Base-by-base conservation (phyloP, 2,797 vertebrate genomes). In the Buceros bicornis region DNA sequence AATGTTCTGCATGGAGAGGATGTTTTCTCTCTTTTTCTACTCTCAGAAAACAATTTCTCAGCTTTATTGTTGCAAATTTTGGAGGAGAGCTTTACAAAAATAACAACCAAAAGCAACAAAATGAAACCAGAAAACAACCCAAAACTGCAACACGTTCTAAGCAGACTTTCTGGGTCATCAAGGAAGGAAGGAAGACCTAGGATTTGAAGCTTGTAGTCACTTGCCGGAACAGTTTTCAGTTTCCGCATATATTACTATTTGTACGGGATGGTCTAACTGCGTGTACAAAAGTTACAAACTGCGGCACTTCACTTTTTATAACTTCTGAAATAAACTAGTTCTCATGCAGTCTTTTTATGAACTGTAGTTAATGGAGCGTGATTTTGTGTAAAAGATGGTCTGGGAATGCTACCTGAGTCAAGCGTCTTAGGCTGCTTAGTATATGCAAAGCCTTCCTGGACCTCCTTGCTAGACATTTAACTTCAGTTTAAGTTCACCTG, bases 21-120 rank as follows among this genome's bases (percentile, higher is more conserved):
- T 64, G 31, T 67, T 93, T 89, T 90, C 43, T 89, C n/a, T 89
- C 8, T 45, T 79, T 65, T 61, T 53, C 16, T 66, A 29, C 86
- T 82, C 47, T 33, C 69, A 81, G 45, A 95, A 94, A 85, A 83
- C 64, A 78, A 65, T 81, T 88, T 86, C 29, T 65, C 11, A 61
- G 29, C 13, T 93, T 83, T 64, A 86, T 48, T 67, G 7, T 91
- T 86, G 42, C 24, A 93, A 88, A 57, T 86, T 67, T 17, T 72
- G 16, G 19, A n/a, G 14, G 10, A 12, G 9, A 19, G 5, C 37
- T 6, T 17, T 19, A 6, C 21, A 12, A 29, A 40, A 61, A 17
- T 15, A 22, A 19, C 50, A 10, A 24, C 50, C 50, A 45, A 45
- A 45, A 11, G 10, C 45, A 50, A 13, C 28, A 31, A 42, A 57